These are phyloP conservation scores for Malthinus seriepunctatus DNA, from an alignment of 2,888 invertebrate genomes.

Conservation along the genomic window DNA sequence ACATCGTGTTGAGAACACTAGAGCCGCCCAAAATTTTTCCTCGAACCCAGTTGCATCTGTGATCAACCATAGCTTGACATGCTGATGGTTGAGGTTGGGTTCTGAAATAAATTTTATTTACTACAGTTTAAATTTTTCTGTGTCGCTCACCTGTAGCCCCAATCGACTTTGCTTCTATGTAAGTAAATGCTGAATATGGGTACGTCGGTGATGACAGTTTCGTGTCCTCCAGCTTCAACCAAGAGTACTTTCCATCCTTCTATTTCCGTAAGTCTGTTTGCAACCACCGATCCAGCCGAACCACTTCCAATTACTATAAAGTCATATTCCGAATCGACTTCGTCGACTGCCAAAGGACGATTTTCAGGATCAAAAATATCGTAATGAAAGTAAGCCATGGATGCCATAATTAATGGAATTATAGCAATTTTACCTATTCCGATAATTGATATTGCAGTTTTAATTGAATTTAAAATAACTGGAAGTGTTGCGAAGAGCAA, in stretches of 20 bases:
- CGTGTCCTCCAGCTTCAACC: conserved; percentile 85
- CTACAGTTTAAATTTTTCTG: conserved; percentile 32
- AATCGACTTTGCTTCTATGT: conserved; percentile 88
- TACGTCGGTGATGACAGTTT: conserved; percentile 85
- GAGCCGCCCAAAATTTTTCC: conserved; percentile 89
- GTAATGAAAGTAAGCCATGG: conserved; percentile 82
- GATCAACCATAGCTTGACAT: conserved; percentile 84
- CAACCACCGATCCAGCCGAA: conserved; percentile 82
- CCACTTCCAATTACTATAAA: conserved; percentile 84
- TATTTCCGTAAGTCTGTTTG: conserved; percentile 78
- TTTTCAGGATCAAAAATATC: conserved; percentile 85
- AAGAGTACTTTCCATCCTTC: conserved; percentile 78
- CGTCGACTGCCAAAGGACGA: conserved; percentile 69
- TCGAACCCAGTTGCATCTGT: conserved; percentile 85
- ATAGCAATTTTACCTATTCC: conserved; percentile 75
- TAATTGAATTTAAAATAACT: conserved; percentile 68
- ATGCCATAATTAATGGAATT: conserved; percentile 74
- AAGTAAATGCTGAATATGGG: conserved; percentile 84
- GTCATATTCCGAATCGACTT: conserved; percentile 73
- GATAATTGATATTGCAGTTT: conserved; percentile 70
- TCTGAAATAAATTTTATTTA: no score
- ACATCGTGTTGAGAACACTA: conserved; percentile 87
- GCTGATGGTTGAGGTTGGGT: conserved; percentile 83
- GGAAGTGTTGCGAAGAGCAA: conserved; percentile 46
- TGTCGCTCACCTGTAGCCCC: conserved; percentile 77